phyloP scores from a whole-genome alignment of 2,888 invertebrate genomes.

The Ormyrus labotus region DNA sequence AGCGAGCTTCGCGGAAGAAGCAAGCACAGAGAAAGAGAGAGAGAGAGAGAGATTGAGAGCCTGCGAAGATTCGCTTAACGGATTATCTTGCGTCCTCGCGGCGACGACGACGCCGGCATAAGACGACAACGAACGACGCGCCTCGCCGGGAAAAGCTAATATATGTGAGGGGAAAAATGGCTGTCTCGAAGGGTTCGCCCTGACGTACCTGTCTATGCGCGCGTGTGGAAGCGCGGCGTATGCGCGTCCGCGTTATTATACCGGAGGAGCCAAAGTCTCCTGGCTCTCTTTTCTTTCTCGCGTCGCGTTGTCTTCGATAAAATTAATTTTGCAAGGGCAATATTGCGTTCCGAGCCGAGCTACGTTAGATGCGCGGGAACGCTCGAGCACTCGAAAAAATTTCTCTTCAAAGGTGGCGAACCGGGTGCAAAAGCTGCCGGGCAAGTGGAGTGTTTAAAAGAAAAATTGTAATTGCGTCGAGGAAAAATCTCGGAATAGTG shows the following conservation, averaged over 20 bases:
- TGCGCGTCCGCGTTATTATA: not conserved
- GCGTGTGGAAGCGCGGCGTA: not conserved
- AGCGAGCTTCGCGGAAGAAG: conserved; percentile 54
- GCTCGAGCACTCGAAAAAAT: not conserved
- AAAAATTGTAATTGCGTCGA: too few relatives aligned
- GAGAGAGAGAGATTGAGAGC: not conserved
- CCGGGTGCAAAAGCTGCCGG: too few relatives aligned
- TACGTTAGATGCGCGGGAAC: not conserved
- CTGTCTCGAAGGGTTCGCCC: conserved; percentile 25
- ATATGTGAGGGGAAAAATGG: conserved; percentile 22
- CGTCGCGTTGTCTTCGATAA: not conserved
- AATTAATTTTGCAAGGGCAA: conserved; percentile 51
- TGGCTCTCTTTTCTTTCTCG: not conserved
- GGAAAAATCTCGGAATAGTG: too few relatives aligned
- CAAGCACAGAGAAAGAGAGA: conserved; percentile 12
- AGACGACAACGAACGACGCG: conserved; percentile 7
- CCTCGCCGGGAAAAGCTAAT: not conserved
- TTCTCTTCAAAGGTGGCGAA: not conserved
- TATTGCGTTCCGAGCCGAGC: conserved; percentile 15
- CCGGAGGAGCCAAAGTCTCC: not conserved
- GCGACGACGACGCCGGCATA: not conserved
- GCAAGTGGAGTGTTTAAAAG: too few relatives aligned
- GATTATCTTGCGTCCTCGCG: conserved; percentile 52
- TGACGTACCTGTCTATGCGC: not conserved
- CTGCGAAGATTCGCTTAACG: conserved; percentile 57